Percentiles rank a stretch among this genome's conserved stretches.
Conservation (phyloP, 1,140 invertebrate genomes). For the Apis laboriosa region DNA sequence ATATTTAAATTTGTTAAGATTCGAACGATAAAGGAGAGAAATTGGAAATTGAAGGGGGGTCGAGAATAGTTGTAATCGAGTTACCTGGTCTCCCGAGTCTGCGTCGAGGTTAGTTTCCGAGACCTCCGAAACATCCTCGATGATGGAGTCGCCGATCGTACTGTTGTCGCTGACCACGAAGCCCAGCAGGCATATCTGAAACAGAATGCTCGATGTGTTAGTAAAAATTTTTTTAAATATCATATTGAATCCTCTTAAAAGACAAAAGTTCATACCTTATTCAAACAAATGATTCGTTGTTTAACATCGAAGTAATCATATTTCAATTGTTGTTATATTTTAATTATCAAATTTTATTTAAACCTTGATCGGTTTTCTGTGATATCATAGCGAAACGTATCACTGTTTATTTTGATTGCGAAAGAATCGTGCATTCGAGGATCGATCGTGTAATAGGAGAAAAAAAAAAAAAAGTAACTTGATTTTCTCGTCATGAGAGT, state of each 20-base stretch:
- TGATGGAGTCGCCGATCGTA: slow-evolving; percentile 71
- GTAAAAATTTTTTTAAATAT: background rate
- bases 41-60: background rate
- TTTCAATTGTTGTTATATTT: too few species aligned
- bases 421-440: background rate
- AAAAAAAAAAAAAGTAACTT: slow-evolving; percentile 20
- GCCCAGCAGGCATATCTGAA: slow-evolving; percentile 75
- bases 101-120: slow-evolving; percentile 65
- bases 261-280: background rate
- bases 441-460: slow-evolving; percentile 21
- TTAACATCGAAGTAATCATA: background rate
- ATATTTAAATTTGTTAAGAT: background rate
- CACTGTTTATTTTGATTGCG: background rate
- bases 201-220: slow-evolving; percentile 14
- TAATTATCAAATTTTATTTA: too few species aligned
- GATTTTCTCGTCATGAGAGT: background rate
- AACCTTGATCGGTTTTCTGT: too few species aligned
- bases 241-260: background rate
- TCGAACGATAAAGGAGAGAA: background rate
- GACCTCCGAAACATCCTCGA: slow-evolving; percentile 72
- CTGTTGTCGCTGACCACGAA: slow-evolving; percentile 75
- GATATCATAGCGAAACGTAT: too few species aligned
- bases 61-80: background rate
- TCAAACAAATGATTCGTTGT: background rate
- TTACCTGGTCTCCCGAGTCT: slow-evolving; percentile 74